A percentile compares a stretch with the other conserved stretches of the same genome.
These are phyloP conservation scores for Oegoconia quadripuncta DNA, from an alignment of 2,888 invertebrate genomes.

Conservation along the genomic window DNA sequence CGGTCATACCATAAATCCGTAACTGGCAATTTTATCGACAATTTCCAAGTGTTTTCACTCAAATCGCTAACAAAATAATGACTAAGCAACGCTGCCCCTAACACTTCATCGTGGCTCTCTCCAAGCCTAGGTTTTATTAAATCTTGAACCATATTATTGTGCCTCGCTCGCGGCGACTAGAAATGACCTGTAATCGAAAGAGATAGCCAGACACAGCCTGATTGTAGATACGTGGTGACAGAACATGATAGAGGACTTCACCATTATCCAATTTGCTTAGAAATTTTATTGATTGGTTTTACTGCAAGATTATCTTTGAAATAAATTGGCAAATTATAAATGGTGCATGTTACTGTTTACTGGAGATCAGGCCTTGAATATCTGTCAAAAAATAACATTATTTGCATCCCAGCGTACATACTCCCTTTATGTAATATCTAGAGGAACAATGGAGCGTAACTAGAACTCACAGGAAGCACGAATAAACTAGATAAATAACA, in stretches of 20 bases:
- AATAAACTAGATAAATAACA: conserved; percentile 21
- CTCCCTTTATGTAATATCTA: no score
- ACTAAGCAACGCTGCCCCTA: conserved; percentile 48
- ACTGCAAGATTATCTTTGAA: conserved; percentile 1
- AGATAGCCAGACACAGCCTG: conserved; percentile 42
- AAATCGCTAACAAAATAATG: conserved; percentile 65
- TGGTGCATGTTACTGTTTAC: no score
- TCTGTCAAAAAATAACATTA: no score
- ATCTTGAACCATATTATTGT: conserved; percentile 58
- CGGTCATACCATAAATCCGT: conserved; percentile 41
- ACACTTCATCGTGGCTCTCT: conserved; percentile 66
- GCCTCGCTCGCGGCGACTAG: conserved; percentile 48
- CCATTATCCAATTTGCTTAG: conserved; percentile 38
- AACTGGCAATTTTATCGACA: conserved; percentile 58
- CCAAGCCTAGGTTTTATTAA: conserved; percentile 57
- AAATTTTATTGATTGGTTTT: conserved; percentile 21
- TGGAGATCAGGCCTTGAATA: no score
- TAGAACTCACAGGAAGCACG: conserved; percentile 21
- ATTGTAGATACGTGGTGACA: conserved; percentile 34
- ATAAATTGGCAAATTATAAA: not conserved
- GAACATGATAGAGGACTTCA: conserved; percentile 25
- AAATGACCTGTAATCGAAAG: conserved; percentile 46
- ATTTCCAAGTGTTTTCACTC: conserved; percentile 66
- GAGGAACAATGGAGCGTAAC: conserved; percentile 1
- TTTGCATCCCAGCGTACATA: no score